Evolutionary conservation across 2,888 invertebrate species (phyloP).

Genomic region (Petrolisthes cinctipes): DNA sequence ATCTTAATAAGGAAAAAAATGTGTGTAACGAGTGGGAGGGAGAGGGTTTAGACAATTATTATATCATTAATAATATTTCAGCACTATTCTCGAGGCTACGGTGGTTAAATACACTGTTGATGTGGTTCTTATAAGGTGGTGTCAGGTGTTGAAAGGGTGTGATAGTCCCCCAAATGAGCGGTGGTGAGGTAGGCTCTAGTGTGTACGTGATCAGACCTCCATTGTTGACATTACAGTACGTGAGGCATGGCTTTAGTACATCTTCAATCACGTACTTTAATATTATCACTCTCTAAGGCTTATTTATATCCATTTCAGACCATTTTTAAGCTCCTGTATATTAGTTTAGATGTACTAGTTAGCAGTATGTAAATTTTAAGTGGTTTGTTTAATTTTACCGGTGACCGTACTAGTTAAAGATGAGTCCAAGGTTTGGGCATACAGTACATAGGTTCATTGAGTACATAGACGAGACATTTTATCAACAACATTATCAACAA

Average conservation of each 20-base stretch:
- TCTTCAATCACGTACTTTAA: background rate
- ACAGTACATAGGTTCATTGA: no score
- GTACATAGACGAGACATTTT: no score
- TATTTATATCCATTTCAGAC: background rate
- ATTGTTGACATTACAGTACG: conserved; percentile 31
- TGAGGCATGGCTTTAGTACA: background rate
- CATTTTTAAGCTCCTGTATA: background rate
- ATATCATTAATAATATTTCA: background rate
- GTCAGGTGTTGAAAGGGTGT: background rate
- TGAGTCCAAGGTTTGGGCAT: no score
- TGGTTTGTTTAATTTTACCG: no score
- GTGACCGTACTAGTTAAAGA: no score
- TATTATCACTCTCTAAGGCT: background rate
- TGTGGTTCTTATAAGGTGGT: background rate
- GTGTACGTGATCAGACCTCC: conserved; percentile 4
- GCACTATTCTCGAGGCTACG: no score
- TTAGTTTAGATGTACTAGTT: no score
- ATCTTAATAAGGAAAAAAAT: background rate
- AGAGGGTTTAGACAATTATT: background rate
- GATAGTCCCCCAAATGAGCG: background rate
- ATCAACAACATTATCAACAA: no score
- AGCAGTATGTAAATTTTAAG: no score
- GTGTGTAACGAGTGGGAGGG: background rate
- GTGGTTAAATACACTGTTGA: background rate
- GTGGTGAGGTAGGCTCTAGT: background rate